Evolutionary conservation across 1,140 invertebrate genomes (phyloP), one percentile per base, ranked within the genome.

Genomic region (Ceratoteleas bidentatus): DNA sequence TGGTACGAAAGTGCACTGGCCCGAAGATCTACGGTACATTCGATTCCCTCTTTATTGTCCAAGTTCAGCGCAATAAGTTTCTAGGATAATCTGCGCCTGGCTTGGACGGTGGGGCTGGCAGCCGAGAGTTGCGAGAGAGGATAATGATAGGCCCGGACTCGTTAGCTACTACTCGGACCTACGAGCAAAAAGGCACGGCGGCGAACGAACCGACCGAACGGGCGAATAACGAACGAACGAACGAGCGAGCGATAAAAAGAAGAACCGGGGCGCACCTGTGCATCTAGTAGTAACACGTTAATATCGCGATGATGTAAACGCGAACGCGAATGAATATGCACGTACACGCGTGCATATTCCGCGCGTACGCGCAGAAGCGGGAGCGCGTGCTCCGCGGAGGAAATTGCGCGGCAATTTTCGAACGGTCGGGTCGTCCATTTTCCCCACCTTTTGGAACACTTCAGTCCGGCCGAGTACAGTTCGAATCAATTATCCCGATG

Each of bases 121-220:
- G 57, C 52, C 68, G 64, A 64, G 78, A 81, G 81, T 85, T 87
- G 81, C 85, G 74, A 88, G 85, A 89, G 87, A 81, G 83, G 85
- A 89, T 91, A 91, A 91, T 91, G 88, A 90, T 87, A 90, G 88
- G 60, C 88, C 85, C 84, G 70, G 87, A 90, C 87, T 90, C 88
- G 89, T 90, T 90, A 89, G 87, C 86, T 87, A 82, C 72, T 45
- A 64, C 54, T 70, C 49, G 80, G 85, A 79, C 79, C 75, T 62
- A 78, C 65, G 84, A 87, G 86, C 85, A 89, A 90, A 90, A 89
- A 88, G 79, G 64, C 80, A 80, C 60, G 78, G 68, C 69, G 32
- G 50, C 36, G 15, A 87, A 82, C 85, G 80, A 70, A 61, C 45
- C 47, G 68, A 85, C 84, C 83, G 70, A 66, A 76, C 81, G 81